Conservation (phyloP, 2,113 vertebrate species). For the Hucho hucho region DNA sequence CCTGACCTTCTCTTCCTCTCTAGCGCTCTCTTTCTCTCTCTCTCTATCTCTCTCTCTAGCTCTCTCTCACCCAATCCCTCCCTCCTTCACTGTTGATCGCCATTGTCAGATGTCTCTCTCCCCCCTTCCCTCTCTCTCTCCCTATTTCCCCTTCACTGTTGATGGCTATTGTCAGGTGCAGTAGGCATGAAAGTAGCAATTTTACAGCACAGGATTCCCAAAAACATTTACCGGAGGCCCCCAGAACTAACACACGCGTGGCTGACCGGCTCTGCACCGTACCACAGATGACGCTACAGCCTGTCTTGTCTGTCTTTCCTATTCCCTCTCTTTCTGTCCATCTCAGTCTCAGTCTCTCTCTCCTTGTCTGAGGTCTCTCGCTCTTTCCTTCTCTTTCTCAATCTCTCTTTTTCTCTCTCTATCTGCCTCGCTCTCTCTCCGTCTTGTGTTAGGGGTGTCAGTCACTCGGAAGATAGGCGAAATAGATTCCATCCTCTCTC, state of each 20-base stretch:
- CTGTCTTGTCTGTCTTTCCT: no score
- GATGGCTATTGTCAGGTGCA: constrained; percentile 82
- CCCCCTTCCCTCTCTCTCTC: background rate
- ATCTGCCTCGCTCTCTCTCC: constrained; percentile 11
- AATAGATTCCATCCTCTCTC: background rate
- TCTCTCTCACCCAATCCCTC: background rate
- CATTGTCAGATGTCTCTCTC: constrained; percentile 8
- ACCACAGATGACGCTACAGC: no score
- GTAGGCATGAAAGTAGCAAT: constrained; percentile 86
- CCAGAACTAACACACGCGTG: constrained; percentile 62
- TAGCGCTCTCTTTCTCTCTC: background rate
- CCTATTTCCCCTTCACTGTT: constrained; percentile 60
- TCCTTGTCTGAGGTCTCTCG: no score
- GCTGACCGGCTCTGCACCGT: background rate
- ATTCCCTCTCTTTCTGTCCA: background rate
- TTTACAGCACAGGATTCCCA: constrained; percentile 86
- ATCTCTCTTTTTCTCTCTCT: background rate
- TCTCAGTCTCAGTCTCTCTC: constrained; percentile 7
- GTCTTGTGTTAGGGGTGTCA: background rate
- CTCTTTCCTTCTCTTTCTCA: no score
- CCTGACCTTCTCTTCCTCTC: background rate
- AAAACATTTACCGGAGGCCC: constrained; percentile 78
- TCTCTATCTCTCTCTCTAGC: no score
- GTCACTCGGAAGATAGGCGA: background rate
- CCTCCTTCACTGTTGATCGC: background rate